Evolutionary conservation across 1,140 invertebrate species (phyloP), one percentile per base, ranked within the genome.

Genomic region (Aricia agestis): DNA sequence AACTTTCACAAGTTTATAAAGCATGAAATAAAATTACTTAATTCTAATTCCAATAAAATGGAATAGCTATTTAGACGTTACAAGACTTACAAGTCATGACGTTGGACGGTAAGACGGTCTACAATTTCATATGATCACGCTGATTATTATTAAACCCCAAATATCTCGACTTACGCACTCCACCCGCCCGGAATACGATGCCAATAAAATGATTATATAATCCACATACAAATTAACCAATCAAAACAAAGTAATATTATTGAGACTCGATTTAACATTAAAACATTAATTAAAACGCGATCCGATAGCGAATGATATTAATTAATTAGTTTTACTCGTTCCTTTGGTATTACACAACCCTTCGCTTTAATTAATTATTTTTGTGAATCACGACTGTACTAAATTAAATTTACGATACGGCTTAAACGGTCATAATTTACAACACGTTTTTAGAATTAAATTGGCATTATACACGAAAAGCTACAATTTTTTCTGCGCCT

Each of bases 301-400:
- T 42, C 45, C 13, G 45, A 52, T 52, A 9, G 11, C 45, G 1
- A 52, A 52, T 52, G 45, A 11, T 13, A 52, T 52, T 52, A 52
- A 52, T 52, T 52, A 52, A 52, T 52, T 52, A 52, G 11, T 52
- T 52, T 52, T 13, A 52, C 45, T 52, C 45, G 45, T 52, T 52
- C 13, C 11, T 52, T 52, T 52, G 45, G 45, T 52, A 52, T 52
- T 52, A 13, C 45, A 52, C 45, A 52, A 52, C 45, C 45, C 45
- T 52, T 52, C 45, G 45, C 45, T 52, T 52, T 52, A 52, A 52
- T 52, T 52, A 52, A 52, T 52, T 52, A 52, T 52, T 52, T 52
- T 52, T 15, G 45, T 52, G 45, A 52, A 52, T 52, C 45, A 52
- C 13, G 45, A 52, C 45, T 52, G 45, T 52, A 52, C 45, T 52